phyloP scores from a whole-genome alignment of 1,140 invertebrate species.

The Popillia japonica region DNA sequence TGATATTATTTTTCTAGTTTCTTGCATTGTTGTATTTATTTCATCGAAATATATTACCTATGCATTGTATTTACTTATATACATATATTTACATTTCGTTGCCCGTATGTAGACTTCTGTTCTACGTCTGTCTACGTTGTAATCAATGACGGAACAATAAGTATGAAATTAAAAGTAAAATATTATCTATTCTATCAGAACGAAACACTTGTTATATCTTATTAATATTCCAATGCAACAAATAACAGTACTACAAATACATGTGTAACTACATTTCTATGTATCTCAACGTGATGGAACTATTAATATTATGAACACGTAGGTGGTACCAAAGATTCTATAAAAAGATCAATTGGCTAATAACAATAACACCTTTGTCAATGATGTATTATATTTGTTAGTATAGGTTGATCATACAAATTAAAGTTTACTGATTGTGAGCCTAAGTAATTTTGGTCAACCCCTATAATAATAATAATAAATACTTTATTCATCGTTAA shows the following conservation, averaged over 20 bases:
- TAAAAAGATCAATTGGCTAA: background rate
- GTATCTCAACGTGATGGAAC: background rate
- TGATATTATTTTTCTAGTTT: too few species aligned
- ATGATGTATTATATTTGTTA: background rate
- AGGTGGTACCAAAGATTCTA: background rate
- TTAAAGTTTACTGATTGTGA: background rate
- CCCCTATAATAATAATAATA: too few species aligned
- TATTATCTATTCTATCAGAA: too few species aligned
- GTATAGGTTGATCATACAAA: background rate
- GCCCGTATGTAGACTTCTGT: too few species aligned
- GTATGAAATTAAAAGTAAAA: too few species aligned
- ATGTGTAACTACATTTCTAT: constrained; percentile 1
- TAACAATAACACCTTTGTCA: background rate
- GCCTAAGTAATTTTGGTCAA: background rate
- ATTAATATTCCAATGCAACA: background rate
- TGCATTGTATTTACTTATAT: too few species aligned
- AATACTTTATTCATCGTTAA: too few species aligned
- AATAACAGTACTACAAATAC: background rate
- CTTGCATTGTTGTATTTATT: too few species aligned
- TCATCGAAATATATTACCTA: too few species aligned
- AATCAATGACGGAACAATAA: too few species aligned
- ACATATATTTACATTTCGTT: too few species aligned
- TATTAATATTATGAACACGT: background rate
- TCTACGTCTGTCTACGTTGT: too few species aligned
- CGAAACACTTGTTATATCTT: background rate